Base-by-base conservation (phyloP, 2,888 invertebrate genomes). In the Drosophila eohydei region DNA sequence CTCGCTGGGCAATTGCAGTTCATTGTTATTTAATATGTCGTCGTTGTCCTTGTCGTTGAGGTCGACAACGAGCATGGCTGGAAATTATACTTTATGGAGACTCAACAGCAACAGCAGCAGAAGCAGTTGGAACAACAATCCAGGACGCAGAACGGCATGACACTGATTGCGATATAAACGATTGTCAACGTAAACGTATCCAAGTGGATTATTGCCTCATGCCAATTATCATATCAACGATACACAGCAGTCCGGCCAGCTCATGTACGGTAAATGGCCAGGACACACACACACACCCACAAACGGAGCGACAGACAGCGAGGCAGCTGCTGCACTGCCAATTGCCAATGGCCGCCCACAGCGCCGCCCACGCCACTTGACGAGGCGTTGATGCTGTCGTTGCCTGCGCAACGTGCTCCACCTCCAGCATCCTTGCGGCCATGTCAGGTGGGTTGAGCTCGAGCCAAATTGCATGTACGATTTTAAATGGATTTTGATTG, bases 401-500 rank as follows among this genome's bases (percentile, higher is more conserved):
- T 88, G 82, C 68, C 69, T 63, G 78, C 65, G 68, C 78, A 70
- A 75, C 66, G 51, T n/a, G 41, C 51, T 7, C 5, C 34, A 11
- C 26, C 7, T 16, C 54, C 16, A 26, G 12, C 72, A 56, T 28
- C 26, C 57, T 60, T 61, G 55, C 62, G 62, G 61, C 52, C 55
- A n/a, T 74, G 61, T 64, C 77, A 78, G 80, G 73, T 78, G 72
- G 52, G 55, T 54, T 28, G 50, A 36, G 36, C 61, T n/a, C 51
- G 43, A 50, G 51, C 80, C 88, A 85, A 89, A 85, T 90, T 80
- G 83, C 81, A 89, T 88, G 88, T 83, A 86, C 80, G 83, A 89
- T 90, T 90, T 90, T 83, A 90, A 91, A 91, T 91, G 91, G 91
- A 87, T 90, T 91, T 91, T 90, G 90, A 90, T 91, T 91, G 90